A percentile compares a stretch with the other conserved stretches of the same genome.
Evolutionary conservation across 1,140 invertebrate species (phyloP).

Genomic region (Centruroides sculpturatus): DNA sequence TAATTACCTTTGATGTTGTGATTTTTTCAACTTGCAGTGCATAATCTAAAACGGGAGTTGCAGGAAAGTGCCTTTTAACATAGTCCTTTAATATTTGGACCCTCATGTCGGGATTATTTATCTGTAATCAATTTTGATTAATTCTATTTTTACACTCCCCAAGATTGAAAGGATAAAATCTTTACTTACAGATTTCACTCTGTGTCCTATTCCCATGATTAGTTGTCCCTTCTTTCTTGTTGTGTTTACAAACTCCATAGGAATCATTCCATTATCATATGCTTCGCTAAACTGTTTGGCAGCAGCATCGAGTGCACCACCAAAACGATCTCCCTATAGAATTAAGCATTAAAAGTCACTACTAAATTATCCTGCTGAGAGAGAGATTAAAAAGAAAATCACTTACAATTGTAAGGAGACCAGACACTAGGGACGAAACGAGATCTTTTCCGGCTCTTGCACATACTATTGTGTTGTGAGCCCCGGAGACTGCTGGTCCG

Average conservation of each 20-base stretch:
- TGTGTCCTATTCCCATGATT: constrained; percentile 98
- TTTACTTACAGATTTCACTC: constrained; percentile 74
- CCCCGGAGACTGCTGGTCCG: constrained; percentile 95
- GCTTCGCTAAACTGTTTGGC: constrained; percentile 93
- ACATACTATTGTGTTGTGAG: constrained; percentile 98
- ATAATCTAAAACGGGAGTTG: constrained; percentile 82
- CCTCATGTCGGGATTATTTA: constrained; percentile 98
- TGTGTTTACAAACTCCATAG: constrained; percentile 97
- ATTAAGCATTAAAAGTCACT: background rate
- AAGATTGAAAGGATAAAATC: constrained; percentile 4
- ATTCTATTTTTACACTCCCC: too few relatives aligned
- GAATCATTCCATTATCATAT: constrained; percentile 80
- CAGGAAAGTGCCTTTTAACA: constrained; percentile 82
- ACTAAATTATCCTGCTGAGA: too few relatives aligned
- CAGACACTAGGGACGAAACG: constrained; percentile 89
- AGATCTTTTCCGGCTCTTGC: constrained; percentile 97
- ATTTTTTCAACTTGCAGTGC: constrained; percentile 97
- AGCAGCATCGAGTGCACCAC: constrained; percentile 91
- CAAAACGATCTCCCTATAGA: constrained; percentile 86
- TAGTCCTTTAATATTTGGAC: constrained; percentile 93
- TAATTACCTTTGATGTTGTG: constrained; percentile 46
- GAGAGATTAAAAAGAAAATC: too few relatives aligned
- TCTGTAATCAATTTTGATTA: constrained; percentile 30
- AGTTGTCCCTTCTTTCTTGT: constrained; percentile 93
- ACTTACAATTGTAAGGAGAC: constrained; percentile 92